Conservation (phyloP, 2,888 invertebrate species). For the Eumerus sabulonum region DNA sequence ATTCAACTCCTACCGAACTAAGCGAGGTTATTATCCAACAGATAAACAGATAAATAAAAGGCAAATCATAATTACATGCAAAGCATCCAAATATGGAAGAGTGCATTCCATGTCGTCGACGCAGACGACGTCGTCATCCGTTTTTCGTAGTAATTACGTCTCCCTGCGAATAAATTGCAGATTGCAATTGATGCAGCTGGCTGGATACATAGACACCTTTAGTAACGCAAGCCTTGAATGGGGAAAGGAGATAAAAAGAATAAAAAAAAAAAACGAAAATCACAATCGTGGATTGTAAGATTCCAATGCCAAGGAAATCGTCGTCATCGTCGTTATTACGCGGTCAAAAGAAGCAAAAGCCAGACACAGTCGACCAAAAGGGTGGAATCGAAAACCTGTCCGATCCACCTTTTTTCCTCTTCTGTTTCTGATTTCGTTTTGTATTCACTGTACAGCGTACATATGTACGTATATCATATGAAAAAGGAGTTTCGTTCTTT, state of each 20-base stretch:
- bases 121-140: slow-evolving; percentile 6
- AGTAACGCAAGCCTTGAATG: slow-evolving; percentile 11
- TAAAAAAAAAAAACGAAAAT: slow-evolving; percentile 4
- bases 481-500: slow-evolving; percentile 29
- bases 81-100: slow-evolving; percentile 43
- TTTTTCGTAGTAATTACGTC: slow-evolving; percentile 41
- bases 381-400: slow-evolving; percentile 36
- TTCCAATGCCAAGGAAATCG: slow-evolving; percentile 40
- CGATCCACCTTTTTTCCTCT: not conserved
- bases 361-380: slow-evolving; percentile 1
- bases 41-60: not conserved
- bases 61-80: slow-evolving; percentile 35
- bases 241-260: too few species aligned
- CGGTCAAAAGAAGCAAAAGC: slow-evolving; percentile 43
- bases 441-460: not conserved
- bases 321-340: slow-evolving; percentile 27
- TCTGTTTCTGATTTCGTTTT: slow-evolving; percentile 4
- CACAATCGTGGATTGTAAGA: slow-evolving; percentile 27
- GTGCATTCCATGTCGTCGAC: slow-evolving; percentile 22
- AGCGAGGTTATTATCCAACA: slow-evolving; percentile 10
- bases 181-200: slow-evolving; percentile 46
- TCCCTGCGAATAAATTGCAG: slow-evolving; percentile 36
- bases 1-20: not conserved
- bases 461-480: too few species aligned
- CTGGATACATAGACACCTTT: not conserved